Evolutionary conservation across 2,888 invertebrate species (phyloP), one percentile per base, ranked within the genome.

Genomic region (Agrilus cyanescens): DNA sequence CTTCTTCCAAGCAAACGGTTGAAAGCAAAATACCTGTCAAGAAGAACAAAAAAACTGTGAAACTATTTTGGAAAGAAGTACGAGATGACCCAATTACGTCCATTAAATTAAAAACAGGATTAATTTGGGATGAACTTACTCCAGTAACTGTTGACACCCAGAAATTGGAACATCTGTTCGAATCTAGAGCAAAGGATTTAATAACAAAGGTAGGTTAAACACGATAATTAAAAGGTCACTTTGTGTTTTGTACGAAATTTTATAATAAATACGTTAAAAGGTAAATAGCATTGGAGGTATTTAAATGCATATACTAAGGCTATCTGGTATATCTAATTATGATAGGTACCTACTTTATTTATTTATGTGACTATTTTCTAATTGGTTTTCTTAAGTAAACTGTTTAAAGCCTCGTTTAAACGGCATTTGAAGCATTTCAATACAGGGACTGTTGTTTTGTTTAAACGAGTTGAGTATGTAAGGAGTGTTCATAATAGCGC

Each of bases 61-160:
- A 95, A 67, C 71, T 98, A 40, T 98, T 98, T 66, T 99, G 98
- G 98, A 88, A 88, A 61, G 94, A 97, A 67, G 86, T 90, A 6
- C 78, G 86, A 52, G 89, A 88, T 51, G 81, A 82, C 59, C 80
- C 81, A 1, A 69, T 80, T 30, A 79, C 79, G 47, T 70, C 82
- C 37, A 58, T 65, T 12, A 72, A 71, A 57, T 55, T 71, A 38
- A 69, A 71, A 53, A 66, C 68, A 37, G 76, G 82, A 40, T 82
- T 82, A 57, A 86, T 96, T 60, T 96, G 96, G 96, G 90, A 93
- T 62, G 89, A 91, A 60, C 66, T 96, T 39, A 80, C 80, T 32
- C 78, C 83, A 20, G 82, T 96, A 5, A 74, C 76, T 41, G 77
- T 99, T 18, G 97, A 98, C 63, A 88, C 86, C 6, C 84, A 88